Evolutionary conservation across 1,140 invertebrate genomes (phyloP), one percentile per base, ranked within the genome.

Genomic region (Drosophila orena): DNA sequence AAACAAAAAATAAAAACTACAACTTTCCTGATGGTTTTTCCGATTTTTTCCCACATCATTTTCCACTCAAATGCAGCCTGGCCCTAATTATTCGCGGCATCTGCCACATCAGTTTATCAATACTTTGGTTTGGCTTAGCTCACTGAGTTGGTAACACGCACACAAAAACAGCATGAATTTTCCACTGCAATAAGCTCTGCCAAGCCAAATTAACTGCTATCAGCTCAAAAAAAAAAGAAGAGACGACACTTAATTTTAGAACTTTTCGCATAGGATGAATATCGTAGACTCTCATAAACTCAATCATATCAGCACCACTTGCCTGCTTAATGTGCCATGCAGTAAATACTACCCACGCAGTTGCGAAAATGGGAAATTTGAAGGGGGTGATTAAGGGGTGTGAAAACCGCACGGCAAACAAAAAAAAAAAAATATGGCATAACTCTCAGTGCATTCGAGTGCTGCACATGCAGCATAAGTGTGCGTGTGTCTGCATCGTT

Each of bases 221-320:
- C 43, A n/a, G 20, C 37, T 17, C 27, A 49, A 52, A 44, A 53
- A 50, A 43, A 43, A 75, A 52, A 30, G 61, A 71, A 77, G 20
- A 38, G 38, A n/a, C 22, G 58, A 65, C 79, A 80, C 81, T 84
- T 85, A 84, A 86, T 86, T 85, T 65, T 66, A 65, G 27, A 47
- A 66, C 35, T 22, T 52, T 47, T 77, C 59, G 62, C 49, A 37
- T 61, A 44, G 60, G 40, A 69, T 62, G 77, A 58, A 72, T 57
- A 58, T 52, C 66, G 58, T 56, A 80, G 81, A 56, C 77, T 77
- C 81, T 84, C 77, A 86, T 85, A 81, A 85, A 85, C 81, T 79
- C 77, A 81, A 85, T 86, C 83, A 81, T 85, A 85, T 86, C 81
- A 86, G 81, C 62, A 85, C 77, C 62, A 85, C 81, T 84, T 85